Evolutionary conservation across 1,140 invertebrate genomes (phyloP).

Genomic region (Planococcus citri): DNA sequence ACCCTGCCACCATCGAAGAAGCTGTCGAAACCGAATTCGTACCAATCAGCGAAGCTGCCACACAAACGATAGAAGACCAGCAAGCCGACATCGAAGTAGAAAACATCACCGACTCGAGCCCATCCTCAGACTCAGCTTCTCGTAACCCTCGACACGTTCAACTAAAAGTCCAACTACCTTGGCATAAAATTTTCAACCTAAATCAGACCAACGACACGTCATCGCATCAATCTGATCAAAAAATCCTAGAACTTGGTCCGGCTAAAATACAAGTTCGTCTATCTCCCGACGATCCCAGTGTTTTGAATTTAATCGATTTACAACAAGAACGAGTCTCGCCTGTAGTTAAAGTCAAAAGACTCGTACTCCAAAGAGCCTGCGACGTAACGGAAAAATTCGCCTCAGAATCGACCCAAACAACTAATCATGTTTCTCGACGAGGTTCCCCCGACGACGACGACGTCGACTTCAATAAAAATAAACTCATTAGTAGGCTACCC

Average conservation of each 20-base stretch:
- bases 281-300: background rate
- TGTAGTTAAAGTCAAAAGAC: conserved; percentile 16
- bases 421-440: no score
- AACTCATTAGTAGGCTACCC: background rate
- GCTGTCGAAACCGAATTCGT: background rate
- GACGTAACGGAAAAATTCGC: background rate
- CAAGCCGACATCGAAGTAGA: background rate
- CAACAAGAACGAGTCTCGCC: background rate
- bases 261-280: conserved; percentile 22
- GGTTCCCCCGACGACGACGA: no score
- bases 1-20: background rate
- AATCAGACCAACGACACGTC: background rate
- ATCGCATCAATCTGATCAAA: background rate
- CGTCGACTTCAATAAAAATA: background rate
- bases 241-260: conserved; percentile 18
- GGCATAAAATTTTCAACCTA: conserved; percentile 23
- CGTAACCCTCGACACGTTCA: background rate
- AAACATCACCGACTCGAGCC: background rate
- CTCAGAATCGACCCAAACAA: background rate
- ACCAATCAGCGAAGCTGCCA: background rate
- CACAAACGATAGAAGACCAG: background rate
- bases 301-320: background rate
- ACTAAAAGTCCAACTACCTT: conserved; percentile 23
- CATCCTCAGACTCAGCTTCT: background rate
- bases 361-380: conserved; percentile 9